Base-by-base conservation (phyloP, 1,140 invertebrate species). In the Scaptomyza montana region DNA sequence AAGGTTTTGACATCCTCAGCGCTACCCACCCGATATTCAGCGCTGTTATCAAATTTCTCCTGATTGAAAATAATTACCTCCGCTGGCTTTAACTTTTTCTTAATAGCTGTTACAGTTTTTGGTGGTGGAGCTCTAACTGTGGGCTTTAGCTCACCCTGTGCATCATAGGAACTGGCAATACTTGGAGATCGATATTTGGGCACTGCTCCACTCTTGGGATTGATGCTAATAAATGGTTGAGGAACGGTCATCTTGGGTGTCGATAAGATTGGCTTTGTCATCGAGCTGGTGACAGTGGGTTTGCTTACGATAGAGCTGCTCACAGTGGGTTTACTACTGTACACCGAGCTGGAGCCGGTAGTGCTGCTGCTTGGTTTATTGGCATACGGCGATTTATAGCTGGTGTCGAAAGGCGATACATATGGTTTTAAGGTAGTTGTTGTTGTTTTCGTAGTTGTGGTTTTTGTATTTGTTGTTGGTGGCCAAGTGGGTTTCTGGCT, bases 21-120 rank as follows among this genome's bases (percentile, higher is more conserved):
- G 46, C 76, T 91, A 21, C 90, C 90, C 2, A 41, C 25, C 1
- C 90, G 89, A 39, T 47, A 69, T 13, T 89, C 81, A 47, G 84
- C 77, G 2, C 68, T 43, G 28, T 46, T 80, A 16, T 85, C 76
- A 30, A 91, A 92, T 3, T 74, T 71, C 41, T 91, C 90, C 19
- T 90, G 68, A 49, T 92, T 90, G 13, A 92, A 90, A 25, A 92
- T 85, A 9, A 89, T 63, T 0, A 89, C 90, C 6, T 75, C 69
- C 5, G 90, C 90, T 6, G 90, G 79, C 59, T 85, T 89, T 3
- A 90, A 55, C 9, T 79, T 78, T 6, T 49, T 74, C 46, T 84
- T 75, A 16, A 12, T 45, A 0, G 36, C 2, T 13, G 64, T 8
- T 10, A 33, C 62, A 6, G 41, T 13, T n/a, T 45, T 46, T 5